Evolutionary conservation across 2,888 invertebrate species (phyloP).

Genomic region (Creontiades dilutus): DNA sequence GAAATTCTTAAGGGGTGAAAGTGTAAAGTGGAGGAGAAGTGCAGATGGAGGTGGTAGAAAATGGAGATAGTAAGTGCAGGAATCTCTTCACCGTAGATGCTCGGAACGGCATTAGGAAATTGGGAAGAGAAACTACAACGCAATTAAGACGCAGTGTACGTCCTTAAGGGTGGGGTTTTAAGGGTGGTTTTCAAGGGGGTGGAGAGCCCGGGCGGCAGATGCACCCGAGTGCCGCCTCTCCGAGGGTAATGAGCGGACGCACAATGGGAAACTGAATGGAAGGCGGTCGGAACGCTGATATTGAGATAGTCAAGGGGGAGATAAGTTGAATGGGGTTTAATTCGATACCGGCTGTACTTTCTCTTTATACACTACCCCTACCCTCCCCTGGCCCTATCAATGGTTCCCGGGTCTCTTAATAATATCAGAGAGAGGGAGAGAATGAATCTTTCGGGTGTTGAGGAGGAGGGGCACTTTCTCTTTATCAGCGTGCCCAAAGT

Average conservation of each 20-base stretch:
- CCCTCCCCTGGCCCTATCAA: background rate
- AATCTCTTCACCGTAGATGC: background rate
- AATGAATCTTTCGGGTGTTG: background rate
- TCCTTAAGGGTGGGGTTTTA: background rate
- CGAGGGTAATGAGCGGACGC: constrained; percentile 25
- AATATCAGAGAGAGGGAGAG: too few species aligned
- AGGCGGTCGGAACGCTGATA: background rate
- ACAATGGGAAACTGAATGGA: constrained; percentile 35
- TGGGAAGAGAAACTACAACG: background rate
- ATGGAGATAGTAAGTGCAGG: background rate
- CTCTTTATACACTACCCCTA: constrained; percentile 6
- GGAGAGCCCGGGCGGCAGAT: background rate
- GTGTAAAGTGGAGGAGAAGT: background rate
- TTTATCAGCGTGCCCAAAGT: background rate
- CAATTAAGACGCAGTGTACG: constrained; percentile 14
- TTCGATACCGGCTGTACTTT: constrained; percentile 16
- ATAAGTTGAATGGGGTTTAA: background rate
- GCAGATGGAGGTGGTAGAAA: background rate
- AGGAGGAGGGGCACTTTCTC: background rate
- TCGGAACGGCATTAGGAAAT: background rate
- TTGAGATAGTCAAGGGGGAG: background rate
- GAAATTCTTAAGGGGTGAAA: too few species aligned
- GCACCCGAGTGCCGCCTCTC: constrained; percentile 20
- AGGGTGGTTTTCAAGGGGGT: background rate
- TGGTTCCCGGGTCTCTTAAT: background rate